Conservation (phyloP, 2,113 vertebrate genomes). For the Spea multiplicata region DNA sequence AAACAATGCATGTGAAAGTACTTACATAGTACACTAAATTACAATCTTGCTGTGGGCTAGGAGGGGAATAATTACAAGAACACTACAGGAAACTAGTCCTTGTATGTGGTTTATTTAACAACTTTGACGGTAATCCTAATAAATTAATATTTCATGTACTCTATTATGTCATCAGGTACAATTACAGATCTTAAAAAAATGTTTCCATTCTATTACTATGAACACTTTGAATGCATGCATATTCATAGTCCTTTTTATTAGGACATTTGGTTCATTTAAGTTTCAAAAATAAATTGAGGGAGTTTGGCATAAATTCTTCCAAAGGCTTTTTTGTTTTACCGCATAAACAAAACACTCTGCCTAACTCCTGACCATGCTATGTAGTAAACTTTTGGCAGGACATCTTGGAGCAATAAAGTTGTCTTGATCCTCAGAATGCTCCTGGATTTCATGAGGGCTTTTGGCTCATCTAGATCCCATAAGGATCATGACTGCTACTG, state of each 20-base stretch:
- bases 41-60: neutral
- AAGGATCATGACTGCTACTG: slow-evolving; percentile 42
- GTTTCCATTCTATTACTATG: slow-evolving; percentile 14
- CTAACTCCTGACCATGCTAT: slow-evolving; percentile 40
- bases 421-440: slow-evolving; percentile 36
- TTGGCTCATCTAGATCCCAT: slow-evolving; percentile 40
- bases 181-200: slow-evolving; percentile 25
- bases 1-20: neutral
- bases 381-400: slow-evolving; percentile 45
- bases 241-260: slow-evolving; percentile 14
- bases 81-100: slow-evolving; percentile 24
- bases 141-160: slow-evolving; percentile 38
- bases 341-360: slow-evolving; percentile 37
- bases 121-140: slow-evolving; percentile 25
- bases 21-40: slow-evolving; percentile 3
- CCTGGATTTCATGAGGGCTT: slow-evolving; percentile 38
- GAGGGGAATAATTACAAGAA: slow-evolving; percentile 19
- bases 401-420: slow-evolving; percentile 45
- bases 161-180: slow-evolving; percentile 26
- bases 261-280: slow-evolving; percentile 8
- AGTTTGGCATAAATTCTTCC: slow-evolving; percentile 10
- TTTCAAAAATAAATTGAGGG: neutral
- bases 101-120: slow-evolving; percentile 34
- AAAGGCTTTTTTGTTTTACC: slow-evolving; percentile 27
- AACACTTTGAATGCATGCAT: neutral